These are phyloP conservation scores for Drosophila falleni DNA, from an alignment of 2,888 invertebrate species.

Conservation along the genomic window DNA sequence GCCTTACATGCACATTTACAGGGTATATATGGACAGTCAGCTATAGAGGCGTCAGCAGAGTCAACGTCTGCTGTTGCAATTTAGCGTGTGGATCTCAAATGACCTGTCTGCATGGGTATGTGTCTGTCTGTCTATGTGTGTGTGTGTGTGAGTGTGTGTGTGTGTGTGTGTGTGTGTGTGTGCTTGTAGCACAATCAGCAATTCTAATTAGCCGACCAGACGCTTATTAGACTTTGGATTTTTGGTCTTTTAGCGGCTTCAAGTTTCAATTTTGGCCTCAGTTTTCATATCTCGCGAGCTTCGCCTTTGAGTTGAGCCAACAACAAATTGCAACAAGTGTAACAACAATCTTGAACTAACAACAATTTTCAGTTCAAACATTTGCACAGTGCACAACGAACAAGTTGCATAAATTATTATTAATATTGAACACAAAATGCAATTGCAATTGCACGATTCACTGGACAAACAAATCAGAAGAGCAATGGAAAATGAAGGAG, in stretches of 20 bases:
- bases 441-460: conserved; percentile 69
- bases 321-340: neutral
- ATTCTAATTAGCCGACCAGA: conserved; percentile 72
- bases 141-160: conserved; percentile 17
- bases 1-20: neutral
- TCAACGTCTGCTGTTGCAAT: conserved; percentile 46
- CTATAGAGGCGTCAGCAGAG: conserved; percentile 29
- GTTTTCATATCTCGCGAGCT: conserved; percentile 2
- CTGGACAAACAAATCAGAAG: conserved; percentile 30
- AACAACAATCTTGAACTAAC: conserved; percentile 23
- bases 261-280: conserved; percentile 45
- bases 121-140: conserved; percentile 11
- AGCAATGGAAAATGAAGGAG: too few relatives aligned
- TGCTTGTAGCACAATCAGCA: conserved; percentile 56
- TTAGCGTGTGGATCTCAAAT: conserved; percentile 38
- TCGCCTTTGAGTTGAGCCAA: conserved; percentile 1
- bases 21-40: conserved; percentile 11
- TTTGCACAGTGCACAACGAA: conserved; percentile 59
- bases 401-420: conserved; percentile 73
- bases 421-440: conserved; percentile 38
- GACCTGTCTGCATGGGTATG: conserved; percentile 3
- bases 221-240: conserved; percentile 66
- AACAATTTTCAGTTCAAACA: conserved; percentile 53
- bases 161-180: conserved; percentile 22
- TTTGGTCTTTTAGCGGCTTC: conserved; percentile 48